Evolutionary conservation across 2,113 vertebrate species (phyloP).

Genomic region (Chlamydotis undulata): DNA sequence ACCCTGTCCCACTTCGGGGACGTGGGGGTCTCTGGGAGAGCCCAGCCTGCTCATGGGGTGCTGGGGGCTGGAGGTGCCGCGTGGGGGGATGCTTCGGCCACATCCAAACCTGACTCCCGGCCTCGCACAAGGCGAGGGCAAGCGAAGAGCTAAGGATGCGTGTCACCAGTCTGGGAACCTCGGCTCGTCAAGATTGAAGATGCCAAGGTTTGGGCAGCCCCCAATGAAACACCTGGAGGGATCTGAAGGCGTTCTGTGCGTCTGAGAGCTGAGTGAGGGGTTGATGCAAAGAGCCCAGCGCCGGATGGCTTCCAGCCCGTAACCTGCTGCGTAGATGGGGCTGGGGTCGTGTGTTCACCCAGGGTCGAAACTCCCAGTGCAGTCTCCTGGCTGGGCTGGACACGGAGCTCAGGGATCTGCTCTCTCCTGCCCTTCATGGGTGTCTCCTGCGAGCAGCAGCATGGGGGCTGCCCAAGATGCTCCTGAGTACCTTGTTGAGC

Average conservation of each 20-base stretch:
- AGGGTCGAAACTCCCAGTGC: not conserved
- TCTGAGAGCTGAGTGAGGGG: not conserved
- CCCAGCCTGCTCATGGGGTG: not conserved
- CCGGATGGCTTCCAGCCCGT: not conserved
- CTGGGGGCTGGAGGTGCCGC: rapidly evolving
- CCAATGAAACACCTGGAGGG: not conserved
- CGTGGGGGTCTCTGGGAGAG: rapidly evolving
- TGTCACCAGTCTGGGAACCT: rapidly evolving
- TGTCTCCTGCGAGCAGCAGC: rapidly evolving
- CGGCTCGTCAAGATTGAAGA: not conserved
- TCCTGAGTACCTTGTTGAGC: not conserved
- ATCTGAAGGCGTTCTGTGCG: not conserved
- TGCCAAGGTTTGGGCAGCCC: not conserved
- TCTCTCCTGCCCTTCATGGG: not conserved
- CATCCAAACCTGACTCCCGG: not conserved
- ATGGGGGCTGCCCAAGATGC: rapidly evolving
- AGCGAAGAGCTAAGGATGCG: not conserved
- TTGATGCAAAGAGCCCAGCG: not conserved
- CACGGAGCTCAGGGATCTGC: not conserved
- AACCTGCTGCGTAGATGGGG: not conserved
- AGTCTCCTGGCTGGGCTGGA: not conserved
- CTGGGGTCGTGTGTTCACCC: not conserved
- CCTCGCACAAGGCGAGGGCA: not conserved
- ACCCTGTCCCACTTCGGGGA: not conserved
- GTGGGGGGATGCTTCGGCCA: rapidly evolving